Base-by-base conservation (phyloP, 2,888 invertebrate species). In the Hydriomena furcata region DNA sequence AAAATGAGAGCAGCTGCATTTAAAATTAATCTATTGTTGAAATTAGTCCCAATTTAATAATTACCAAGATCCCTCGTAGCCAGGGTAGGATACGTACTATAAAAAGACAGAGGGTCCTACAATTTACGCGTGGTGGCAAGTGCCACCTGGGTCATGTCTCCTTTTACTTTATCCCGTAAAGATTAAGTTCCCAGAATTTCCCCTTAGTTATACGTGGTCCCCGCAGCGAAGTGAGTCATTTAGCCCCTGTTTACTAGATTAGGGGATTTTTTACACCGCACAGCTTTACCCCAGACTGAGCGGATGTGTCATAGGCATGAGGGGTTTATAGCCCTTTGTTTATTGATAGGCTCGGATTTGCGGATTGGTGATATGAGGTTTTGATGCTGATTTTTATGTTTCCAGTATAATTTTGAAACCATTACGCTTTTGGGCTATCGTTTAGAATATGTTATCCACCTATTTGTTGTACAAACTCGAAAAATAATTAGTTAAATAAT, bases 171-270 rank as follows among this genome's bases (percentile, higher is more conserved):
- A 84, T 84, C 82, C 82, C 81, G 82, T 80, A 82, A 88, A 89
- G 89, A 89, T 88, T 89, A 88, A 88, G 89, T 89, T 80, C 83
- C 84, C 82, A 70, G 73, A 81, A 82, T 79, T 76, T 79, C 70
- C 72, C 53, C 52, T 55, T 52, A 54, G 52, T 68, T 68, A 76
- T 73, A 78, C 81, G 78, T 77, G 77, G 79, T 78, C 79, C 82
- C 85, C 77, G 76, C 77, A 71, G 82, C 75, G 82, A 82, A 88
- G 86, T 89, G 86, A 89, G 87, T 85, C 88, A 88, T 90, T 89
- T 87, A 80, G 79, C 80, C 84, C 82, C 84, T 87, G 89, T 88
- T 90, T 89, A 88, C 87, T 84, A 86, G 85, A 89, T 88, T 89
- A 87, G 82, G 87, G 87, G 84, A 80, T 88, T 88, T 84, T 88